These are phyloP conservation scores for Andrena marginata DNA, from an alignment of 2,888 invertebrate species.

Conservation along the genomic window DNA sequence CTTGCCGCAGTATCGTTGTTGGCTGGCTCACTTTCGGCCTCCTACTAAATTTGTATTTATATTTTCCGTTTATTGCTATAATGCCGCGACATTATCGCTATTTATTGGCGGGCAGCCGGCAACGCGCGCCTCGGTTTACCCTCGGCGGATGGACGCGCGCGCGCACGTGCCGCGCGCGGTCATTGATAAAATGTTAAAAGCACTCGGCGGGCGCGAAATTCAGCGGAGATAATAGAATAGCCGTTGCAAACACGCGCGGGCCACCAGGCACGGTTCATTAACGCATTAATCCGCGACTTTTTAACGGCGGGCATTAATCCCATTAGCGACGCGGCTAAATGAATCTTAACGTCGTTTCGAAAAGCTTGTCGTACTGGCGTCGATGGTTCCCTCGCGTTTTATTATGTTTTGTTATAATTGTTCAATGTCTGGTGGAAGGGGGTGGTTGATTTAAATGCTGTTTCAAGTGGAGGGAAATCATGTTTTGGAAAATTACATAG, in stretches of 20 bases:
- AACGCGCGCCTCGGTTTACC: slow-evolving; percentile 65
- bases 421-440: too few species aligned
- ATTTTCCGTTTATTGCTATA: slow-evolving; percentile 81
- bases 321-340: slow-evolving; percentile 53
- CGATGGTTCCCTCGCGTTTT: too few species aligned
- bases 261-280: slow-evolving; percentile 48
- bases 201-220: slow-evolving; percentile 67
- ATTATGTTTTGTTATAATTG: too few species aligned
- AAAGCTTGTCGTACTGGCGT: neutral
- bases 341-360: slow-evolving; percentile 49
- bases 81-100: slow-evolving; percentile 80
- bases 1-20: slow-evolving; percentile 29
- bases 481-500: too few species aligned
- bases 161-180: slow-evolving; percentile 49
- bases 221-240: slow-evolving; percentile 67
- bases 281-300: slow-evolving; percentile 58
- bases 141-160: slow-evolving; percentile 7
- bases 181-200: slow-evolving; percentile 71
- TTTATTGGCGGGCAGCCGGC: slow-evolving; percentile 78
- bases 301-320: slow-evolving; percentile 46
- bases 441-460: too few species aligned
- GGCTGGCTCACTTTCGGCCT: slow-evolving; percentile 66
- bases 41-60: slow-evolving; percentile 81
- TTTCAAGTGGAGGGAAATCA: too few species aligned
- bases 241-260: slow-evolving; percentile 33